Evolutionary conservation across 92 coral and sea anemone genomes (phyloP).

Genomic region (Blastomussa wellsi): DNA sequence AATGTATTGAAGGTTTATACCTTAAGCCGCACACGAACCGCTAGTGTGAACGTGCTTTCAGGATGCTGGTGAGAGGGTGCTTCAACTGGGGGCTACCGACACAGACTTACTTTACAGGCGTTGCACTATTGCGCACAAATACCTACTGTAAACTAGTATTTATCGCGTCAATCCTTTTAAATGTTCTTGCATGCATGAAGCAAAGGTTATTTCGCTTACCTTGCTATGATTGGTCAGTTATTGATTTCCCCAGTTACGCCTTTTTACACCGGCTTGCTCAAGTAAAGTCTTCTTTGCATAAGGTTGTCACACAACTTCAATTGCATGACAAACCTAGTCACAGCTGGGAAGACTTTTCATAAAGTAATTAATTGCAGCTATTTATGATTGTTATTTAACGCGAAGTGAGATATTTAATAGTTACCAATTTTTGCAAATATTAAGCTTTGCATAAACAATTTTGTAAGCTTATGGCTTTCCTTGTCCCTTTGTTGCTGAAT

Average conservation of each 20-base stretch:
- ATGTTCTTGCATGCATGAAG: not conserved
- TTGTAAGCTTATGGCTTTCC: not conserved
- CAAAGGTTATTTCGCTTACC: not conserved
- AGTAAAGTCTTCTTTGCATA: not conserved
- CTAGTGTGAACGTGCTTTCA: not conserved
- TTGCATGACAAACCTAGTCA: not conserved
- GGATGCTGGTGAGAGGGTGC: not conserved
- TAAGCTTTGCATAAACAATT: not conserved
- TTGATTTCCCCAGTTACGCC: not conserved
- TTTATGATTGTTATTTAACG: constrained; percentile 27
- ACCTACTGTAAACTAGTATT: not conserved
- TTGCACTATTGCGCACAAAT: no score
- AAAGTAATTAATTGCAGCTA: not conserved
- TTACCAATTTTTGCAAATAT: not conserved
- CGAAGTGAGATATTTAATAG: not conserved
- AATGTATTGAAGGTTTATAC: not conserved
- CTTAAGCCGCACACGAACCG: not conserved
- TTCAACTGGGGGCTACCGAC: not conserved
- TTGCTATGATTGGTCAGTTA: not conserved
- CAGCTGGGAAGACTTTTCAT: not conserved
- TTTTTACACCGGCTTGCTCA: not conserved
- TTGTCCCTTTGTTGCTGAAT: not conserved
- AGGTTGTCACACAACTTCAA: not conserved
- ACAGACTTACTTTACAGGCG: no score
- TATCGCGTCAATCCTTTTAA: not conserved